Conservation (phyloP, 37 sponge, comb jelly and placozoan species). For the Oopsacas minuta region DNA sequence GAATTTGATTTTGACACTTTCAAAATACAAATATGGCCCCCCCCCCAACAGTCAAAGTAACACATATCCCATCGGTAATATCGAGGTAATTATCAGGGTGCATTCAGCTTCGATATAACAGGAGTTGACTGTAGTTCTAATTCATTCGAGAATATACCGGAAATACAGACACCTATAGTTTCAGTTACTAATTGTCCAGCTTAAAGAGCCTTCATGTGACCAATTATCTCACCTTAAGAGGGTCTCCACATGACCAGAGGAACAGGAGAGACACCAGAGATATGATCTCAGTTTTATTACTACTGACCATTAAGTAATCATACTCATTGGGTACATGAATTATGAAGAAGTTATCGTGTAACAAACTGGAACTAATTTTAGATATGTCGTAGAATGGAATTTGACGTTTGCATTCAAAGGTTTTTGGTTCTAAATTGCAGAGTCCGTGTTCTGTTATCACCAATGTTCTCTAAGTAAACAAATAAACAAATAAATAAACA, state of each 20-base stretch:
- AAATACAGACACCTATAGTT: no score
- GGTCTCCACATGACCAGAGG: background rate
- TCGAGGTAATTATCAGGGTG: no score
- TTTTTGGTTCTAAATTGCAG: background rate
- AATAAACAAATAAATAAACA: background rate
- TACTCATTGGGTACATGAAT: conserved; percentile 31
- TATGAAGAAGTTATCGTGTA: conserved; percentile 39
- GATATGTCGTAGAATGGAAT: conserved; percentile 12
- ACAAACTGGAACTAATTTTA: conserved; percentile 24
- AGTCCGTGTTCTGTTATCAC: conserved; percentile 1
- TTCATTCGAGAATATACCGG: no score
- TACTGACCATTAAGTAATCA: conserved; percentile 29
- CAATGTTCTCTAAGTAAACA: background rate
- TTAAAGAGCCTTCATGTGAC: no score
- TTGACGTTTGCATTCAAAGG: background rate
- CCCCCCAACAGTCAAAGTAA: no score
- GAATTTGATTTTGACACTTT: no score
- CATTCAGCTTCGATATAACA: no score
- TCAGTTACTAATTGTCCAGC: no score
- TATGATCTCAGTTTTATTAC: background rate
- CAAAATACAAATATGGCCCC: no score
- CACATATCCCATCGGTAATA: no score
- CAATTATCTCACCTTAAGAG: conserved; percentile 15
- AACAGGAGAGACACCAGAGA: background rate
- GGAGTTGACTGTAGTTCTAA: no score